These are phyloP conservation scores for Coracopsis vasa DNA, from an alignment of 2,113 vertebrate species.

Conservation along the genomic window DNA sequence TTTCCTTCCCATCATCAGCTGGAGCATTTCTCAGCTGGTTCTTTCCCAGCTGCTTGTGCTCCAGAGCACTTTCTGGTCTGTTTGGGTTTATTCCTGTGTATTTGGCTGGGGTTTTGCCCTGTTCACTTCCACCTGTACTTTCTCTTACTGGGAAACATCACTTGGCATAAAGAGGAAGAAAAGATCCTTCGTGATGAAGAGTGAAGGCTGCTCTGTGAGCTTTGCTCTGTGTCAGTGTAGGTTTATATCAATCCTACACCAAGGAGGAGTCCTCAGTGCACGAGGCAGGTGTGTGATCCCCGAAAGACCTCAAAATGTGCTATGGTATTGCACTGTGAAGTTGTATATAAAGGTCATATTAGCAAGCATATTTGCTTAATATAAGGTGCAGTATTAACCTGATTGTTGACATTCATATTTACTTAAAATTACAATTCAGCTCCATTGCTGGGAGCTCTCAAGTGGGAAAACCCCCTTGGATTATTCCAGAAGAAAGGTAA, in stretches of 20 bases:
- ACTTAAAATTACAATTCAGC: not conserved
- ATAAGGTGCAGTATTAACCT: not conserved
- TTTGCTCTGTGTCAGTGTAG: not conserved
- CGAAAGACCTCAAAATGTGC: not conserved
- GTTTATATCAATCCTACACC: not conserved
- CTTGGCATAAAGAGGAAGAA: not conserved
- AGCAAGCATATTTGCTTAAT: conserved; percentile 47
- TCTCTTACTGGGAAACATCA: not conserved
- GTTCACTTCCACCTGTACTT: not conserved
- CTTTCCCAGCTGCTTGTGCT: not conserved
- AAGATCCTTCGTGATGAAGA: not conserved
- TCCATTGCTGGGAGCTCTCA: not conserved
- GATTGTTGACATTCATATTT: conserved; percentile 15
- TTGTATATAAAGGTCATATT: conserved; percentile 43
- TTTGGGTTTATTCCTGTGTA: not conserved
- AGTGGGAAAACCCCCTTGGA: not conserved
- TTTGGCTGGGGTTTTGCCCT: not conserved
- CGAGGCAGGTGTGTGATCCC: not conserved
- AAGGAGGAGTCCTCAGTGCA: not conserved
- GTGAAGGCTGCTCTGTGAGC: not conserved
- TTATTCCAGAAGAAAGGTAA: not conserved
- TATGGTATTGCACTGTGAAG: not conserved
- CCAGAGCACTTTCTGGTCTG: not conserved
- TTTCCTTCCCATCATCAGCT: not conserved
- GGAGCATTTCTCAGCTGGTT: not conserved